These are phyloP conservation scores for Clepsis dumicolana DNA, from an alignment of 2,888 invertebrate genomes.

Conservation along the genomic window DNA sequence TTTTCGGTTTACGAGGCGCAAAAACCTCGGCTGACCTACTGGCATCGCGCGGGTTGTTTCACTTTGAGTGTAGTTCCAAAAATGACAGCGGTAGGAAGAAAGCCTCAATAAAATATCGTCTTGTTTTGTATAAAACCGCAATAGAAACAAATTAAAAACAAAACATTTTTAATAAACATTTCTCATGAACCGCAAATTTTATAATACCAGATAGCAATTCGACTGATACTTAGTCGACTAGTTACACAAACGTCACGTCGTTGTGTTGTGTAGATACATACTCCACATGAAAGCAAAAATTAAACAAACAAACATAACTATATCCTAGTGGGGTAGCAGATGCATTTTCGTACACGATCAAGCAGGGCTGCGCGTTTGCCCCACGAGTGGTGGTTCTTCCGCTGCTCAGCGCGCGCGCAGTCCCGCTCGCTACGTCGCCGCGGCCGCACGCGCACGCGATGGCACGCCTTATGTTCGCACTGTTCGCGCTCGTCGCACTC, in stretches of 20 bases:
- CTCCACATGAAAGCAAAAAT: background rate
- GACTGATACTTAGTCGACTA: background rate
- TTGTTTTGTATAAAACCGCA: no score
- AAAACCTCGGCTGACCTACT: constrained; percentile 32
- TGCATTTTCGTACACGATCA: constrained; percentile 20
- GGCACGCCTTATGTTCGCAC: constrained; percentile 70
- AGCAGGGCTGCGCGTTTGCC: constrained; percentile 37
- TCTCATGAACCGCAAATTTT: no score
- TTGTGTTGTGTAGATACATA: background rate
- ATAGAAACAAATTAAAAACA: no score
- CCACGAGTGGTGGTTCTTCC: constrained; percentile 68
- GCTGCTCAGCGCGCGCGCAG: constrained; percentile 72
- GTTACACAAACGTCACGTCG: background rate
- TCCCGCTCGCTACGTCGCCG: constrained; percentile 79
- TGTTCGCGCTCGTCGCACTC: constrained; percentile 76
- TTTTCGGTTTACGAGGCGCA: constrained; percentile 23
- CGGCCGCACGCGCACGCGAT: constrained; percentile 80
- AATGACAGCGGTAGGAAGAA: background rate
- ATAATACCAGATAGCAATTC: background rate
- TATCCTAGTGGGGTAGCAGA: background rate
- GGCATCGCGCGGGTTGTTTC: constrained; percentile 6
- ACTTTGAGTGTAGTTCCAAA: background rate
- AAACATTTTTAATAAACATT: no score
- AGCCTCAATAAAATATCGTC: no score
- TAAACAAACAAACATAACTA: background rate